Percentiles rank a stretch among this genome's conserved stretches.
Conservation (phyloP, 2,888 invertebrate species). For the Gisinianus flammeolus region DNA sequence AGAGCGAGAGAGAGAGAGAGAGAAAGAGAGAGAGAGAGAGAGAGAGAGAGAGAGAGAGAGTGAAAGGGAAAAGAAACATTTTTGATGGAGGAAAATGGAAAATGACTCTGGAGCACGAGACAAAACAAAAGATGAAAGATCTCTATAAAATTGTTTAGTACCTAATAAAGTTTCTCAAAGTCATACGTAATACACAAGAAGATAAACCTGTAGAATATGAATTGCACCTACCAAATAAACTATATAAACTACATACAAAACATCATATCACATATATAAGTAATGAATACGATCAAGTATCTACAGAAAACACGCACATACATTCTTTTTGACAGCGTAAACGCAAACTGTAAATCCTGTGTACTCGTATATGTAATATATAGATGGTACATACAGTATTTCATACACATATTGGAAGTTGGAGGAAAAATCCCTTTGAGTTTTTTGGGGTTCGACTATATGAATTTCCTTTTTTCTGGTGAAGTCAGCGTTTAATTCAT, state of each 20-base stretch:
- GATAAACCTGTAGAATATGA: no score
- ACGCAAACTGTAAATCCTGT: no score
- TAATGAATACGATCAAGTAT: no score
- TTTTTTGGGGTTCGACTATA: neutral
- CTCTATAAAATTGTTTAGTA: neutral
- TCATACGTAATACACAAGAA: neutral
- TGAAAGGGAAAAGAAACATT: neutral
- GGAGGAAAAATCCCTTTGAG: constrained; percentile 5
- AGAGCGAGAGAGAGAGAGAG: neutral
- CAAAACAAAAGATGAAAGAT: neutral
- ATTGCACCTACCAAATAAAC: no score
- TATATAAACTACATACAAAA: no score
- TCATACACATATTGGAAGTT: neutral
- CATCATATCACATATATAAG: no score
- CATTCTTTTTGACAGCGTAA: no score
- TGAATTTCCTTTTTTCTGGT: constrained; percentile 9
- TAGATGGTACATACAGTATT: no score
- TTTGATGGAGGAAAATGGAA: constrained; percentile 8
- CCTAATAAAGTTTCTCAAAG: neutral
- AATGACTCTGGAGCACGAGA: constrained; percentile 21
- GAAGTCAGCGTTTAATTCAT: constrained; percentile 19
- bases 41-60: neutral
- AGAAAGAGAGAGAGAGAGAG: neutral
- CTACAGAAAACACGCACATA: no score
- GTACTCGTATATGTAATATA: no score